Base-by-base conservation (phyloP, 2,888 invertebrate species). In the Hypolimnas misippus region DNA sequence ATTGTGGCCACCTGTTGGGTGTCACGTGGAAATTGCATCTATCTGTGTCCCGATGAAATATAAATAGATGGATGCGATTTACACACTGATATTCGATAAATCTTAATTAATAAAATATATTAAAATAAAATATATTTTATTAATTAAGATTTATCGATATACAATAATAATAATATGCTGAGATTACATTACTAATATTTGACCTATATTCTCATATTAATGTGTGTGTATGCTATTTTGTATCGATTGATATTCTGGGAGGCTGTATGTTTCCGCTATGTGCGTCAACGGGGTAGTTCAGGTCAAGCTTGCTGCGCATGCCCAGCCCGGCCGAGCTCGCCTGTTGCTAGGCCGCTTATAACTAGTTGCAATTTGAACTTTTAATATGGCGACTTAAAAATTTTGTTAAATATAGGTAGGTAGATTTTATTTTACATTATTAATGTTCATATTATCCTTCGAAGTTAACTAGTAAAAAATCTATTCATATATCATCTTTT, bases 1-100 rank as follows among this genome's bases (percentile, higher is more conserved):
- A 53, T 53, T 16, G 29, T 54, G 66, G 63, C 77, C 76, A 82
- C 79, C 76, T 84, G 82, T 82, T 83, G 82, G 35, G 74, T 70
- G 69, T 68, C 77, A 75, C 76, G 76, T 76, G 76, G 55, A 12
- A 19, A 21, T n/a, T 19, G 44, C 12, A 46, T 46, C 12, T 4
- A 46, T 44, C 19, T 12, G 1, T 46, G 12, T 10, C 2, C 5
- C 3, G 25, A 25, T 25, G 25, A 25, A 25, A 25, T 25, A 25
- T 5, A 2, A 25, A 25, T n/a, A n/a, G n/a, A n/a, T n/a, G n/a
- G 33, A 29, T 29, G 29, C 6, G 29, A 29, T 29, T 29, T 29
- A n/a, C 8, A 31, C 8, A 31, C 31, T 8, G 8, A 5, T 8
- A 31, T 31, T 31, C 31, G 31, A 31, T 31, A 31, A n/a, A n/a